Base-by-base conservation (phyloP, 2,113 vertebrate genomes). In the Pelusios castaneus region DNA sequence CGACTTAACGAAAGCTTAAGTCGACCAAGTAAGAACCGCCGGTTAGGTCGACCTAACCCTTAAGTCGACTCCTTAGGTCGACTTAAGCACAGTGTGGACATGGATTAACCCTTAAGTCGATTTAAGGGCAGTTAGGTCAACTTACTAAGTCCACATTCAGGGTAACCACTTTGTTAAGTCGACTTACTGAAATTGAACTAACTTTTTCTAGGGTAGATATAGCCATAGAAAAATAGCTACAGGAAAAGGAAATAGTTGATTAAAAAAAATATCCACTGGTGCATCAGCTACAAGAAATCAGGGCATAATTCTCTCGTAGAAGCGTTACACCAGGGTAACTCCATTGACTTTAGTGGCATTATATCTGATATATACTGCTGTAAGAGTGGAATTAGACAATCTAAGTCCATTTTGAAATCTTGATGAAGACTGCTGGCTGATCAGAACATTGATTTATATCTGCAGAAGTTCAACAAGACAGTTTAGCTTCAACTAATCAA, bases 391-490 rank as follows among this genome's bases (percentile, higher is more conserved):
- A 79, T 56, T 79, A 78, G 80, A 43, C 8, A 41, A 88, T 49
- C 79, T 80, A 84, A 43, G 76, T 11, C 38, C 1, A 0, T 51
- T 77, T 47, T 55, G 86, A 94, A 89, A 82, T 84, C 63, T 85
- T 87, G 56, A 60, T 29, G 43, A 80, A 92, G 47, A 3, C 77
- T 19, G 51, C 34, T 43, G 34, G 8, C 56, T 75, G 41, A 14
- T 58, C 76, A 88, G 77, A 95, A 67, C 80, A 1, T 0, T 29
- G 27, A 47, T 81, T 93, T 87, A 94, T 19, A 24, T 58, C 63
- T 92, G 93, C 84, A 87, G 95, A 73, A 92, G 81, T 82, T 92
- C 63, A 90, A 43, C 56, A 92, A 54, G 80, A 89, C 88, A 84
- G 94, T 87, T 82, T 51, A 92, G 93, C 87, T 76, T 85, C 9